These are phyloP conservation scores for Nomada ferruginata DNA, from an alignment of 2,888 invertebrate species.

Conservation along the genomic window DNA sequence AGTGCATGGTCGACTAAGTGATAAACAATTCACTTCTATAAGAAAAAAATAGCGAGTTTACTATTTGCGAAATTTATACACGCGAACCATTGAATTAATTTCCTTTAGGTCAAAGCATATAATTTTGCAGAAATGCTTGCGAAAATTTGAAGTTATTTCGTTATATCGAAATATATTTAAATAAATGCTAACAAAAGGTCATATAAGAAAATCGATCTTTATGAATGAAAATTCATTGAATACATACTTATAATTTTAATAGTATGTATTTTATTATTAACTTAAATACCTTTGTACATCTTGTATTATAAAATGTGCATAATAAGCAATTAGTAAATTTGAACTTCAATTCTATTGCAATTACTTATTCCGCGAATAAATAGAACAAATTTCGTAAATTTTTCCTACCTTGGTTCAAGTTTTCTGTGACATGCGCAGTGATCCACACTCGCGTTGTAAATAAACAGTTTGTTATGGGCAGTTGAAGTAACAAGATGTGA, in stretches of 20 bases:
- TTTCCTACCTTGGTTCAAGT: not conserved
- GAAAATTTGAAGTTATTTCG: not conserved
- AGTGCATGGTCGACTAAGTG: no score
- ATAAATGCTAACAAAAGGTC: not conserved
- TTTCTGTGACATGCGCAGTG: slow-evolving; percentile 32
- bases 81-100: no score
- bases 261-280: not conserved
- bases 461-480: slow-evolving; percentile 43
- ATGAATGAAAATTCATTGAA: not conserved
- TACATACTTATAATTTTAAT: not conserved
- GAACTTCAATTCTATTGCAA: slow-evolving; percentile 5
- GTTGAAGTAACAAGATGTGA: slow-evolving; percentile 41
- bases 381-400: not conserved
- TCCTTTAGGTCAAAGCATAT: no score
- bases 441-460: slow-evolving; percentile 31
- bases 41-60: no score
- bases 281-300: not conserved
- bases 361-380: not conserved
- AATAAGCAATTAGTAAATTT: not conserved
- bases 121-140: no score
- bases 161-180: not conserved
- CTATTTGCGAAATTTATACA: no score
- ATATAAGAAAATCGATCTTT: not conserved
- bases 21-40: no score
- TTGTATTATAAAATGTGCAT: not conserved